These are phyloP conservation scores for Oriolus oriolus DNA, from an alignment of 2,113 vertebrate genomes.

Conservation along the genomic window DNA sequence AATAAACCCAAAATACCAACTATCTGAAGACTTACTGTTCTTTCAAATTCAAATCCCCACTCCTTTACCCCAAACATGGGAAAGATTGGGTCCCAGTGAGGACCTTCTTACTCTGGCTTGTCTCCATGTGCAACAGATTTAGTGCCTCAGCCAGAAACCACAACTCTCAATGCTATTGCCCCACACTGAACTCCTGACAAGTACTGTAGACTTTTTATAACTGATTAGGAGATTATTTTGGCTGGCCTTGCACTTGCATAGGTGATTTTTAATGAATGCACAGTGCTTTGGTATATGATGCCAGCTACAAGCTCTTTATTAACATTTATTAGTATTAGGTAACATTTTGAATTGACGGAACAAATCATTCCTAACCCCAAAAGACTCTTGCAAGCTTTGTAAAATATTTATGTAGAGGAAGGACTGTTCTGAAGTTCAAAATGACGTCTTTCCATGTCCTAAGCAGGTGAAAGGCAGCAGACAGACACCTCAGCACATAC, in stretches of 20 bases:
- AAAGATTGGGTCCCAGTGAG: neutral
- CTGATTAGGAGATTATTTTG: slow-evolving; percentile 67
- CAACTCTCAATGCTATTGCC: slow-evolving; percentile 46
- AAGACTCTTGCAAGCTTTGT: neutral
- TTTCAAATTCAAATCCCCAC: neutral
- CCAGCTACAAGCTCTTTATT: slow-evolving; percentile 58
- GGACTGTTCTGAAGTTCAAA: neutral
- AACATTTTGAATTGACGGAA: neutral
- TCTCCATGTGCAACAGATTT: slow-evolving; percentile 49
- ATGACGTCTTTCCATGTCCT: neutral
- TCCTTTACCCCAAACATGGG: neutral
- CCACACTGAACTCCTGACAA: slow-evolving; percentile 45
- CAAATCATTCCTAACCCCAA: slow-evolving; percentile 18
- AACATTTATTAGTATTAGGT: slow-evolving; percentile 51
- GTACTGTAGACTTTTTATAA: slow-evolving; percentile 36
- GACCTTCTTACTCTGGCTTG: slow-evolving; percentile 13
- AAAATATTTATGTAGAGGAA: slow-evolving; percentile 11
- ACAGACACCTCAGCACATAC: neutral
- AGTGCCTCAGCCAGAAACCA: slow-evolving; percentile 56
- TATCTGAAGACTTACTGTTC: neutral
- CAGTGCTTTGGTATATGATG: neutral
- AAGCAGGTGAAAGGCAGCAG: slow-evolving; percentile 23
- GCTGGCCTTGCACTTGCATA: slow-evolving; percentile 34
- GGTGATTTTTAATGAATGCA: slow-evolving; percentile 46
- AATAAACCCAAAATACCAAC: neutral